Base-by-base conservation (phyloP, 2,113 vertebrate genomes). In the Phaethon lepturus region DNA sequence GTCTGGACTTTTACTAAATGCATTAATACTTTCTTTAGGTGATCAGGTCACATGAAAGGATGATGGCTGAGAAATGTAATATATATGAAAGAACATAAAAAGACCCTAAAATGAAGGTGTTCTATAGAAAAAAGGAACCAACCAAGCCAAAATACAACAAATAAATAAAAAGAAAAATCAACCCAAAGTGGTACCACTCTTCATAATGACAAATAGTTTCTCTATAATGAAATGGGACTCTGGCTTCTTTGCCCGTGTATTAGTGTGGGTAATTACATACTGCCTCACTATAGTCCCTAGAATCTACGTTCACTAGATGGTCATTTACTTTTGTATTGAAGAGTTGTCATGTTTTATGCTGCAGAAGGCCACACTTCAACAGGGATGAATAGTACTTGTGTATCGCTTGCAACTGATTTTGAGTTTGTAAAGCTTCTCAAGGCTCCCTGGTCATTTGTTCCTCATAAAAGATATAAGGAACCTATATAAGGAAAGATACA, bases 301-400 rank as follows among this genome's bases (percentile, higher is more conserved):
- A 64, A 92, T 24, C 47, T 50, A 7, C 18, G 11, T 52, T 86
- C 29, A n/a, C 25, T 35, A 31, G 22, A 8, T 4, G 23, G 20
- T 33, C 35, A 22, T 58, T 80, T 50, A 24, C 7, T 71, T 88
- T 42, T n/a, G 11, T 19, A 22, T 13, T 0, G 0, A 72, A 63
- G 17, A 28, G 23, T 59, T 79, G 17, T 38, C 29, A 19, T 1
- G 24, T 64, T 76, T 76, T 52, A 33, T 40, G 19, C 45, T 56
- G 58, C 40, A 74, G 45, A 69, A 76, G 24, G 14, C 10, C 6
- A 1, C 24, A 22, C 85, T 71, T 78, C 73, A 71, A 2, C 8
- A 35, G 38, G 29, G 42, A 42, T 49, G 14, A 45, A 75, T 2
- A 17, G 15, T n/a, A 17, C 28, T 28, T 71, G 10, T 20, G 14